Evolutionary conservation across 1,140 invertebrate species (phyloP).

Genomic region (Apis florea): DNA sequence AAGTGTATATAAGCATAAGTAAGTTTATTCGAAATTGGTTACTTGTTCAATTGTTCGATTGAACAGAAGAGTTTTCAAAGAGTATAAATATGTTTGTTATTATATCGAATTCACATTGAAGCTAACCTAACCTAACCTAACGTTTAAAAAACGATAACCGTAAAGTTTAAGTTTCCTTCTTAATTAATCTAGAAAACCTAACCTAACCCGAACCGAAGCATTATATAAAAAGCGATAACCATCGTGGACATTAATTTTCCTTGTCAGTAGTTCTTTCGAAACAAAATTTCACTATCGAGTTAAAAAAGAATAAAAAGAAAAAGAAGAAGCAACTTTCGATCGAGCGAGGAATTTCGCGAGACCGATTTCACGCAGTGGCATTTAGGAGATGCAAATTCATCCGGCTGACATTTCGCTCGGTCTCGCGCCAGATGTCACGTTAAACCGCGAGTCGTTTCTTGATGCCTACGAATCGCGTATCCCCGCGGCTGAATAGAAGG

Average conservation of each 20-base stretch:
- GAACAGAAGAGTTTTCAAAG: no score
- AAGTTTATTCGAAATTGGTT: neutral
- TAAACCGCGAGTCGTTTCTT: constrained; percentile 32
- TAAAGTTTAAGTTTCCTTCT: no score
- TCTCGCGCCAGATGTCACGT: constrained; percentile 18
- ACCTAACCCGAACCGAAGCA: no score
- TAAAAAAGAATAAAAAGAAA: neutral
- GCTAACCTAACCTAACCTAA: no score
- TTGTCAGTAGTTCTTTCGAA: neutral
- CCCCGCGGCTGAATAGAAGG: constrained; percentile 11
- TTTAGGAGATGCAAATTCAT: constrained; percentile 46
- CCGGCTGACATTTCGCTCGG: constrained; percentile 42
- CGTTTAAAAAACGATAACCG: no score
- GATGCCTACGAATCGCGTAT: constrained; percentile 17
- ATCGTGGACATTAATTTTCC: neutral
- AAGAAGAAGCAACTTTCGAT: neutral
- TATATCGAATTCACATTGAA: no score
- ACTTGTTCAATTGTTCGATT: neutral
- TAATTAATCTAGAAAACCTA: no score
- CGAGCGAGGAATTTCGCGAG: neutral
- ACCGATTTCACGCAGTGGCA: constrained; percentile 45
- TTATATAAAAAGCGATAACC: neutral
- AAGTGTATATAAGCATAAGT: neutral
- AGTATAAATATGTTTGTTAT: no score
- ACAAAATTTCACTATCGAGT: neutral